phyloP scores from a whole-genome alignment of 2,797 vertebrate species.

The Bovichtus variegatus region DNA sequence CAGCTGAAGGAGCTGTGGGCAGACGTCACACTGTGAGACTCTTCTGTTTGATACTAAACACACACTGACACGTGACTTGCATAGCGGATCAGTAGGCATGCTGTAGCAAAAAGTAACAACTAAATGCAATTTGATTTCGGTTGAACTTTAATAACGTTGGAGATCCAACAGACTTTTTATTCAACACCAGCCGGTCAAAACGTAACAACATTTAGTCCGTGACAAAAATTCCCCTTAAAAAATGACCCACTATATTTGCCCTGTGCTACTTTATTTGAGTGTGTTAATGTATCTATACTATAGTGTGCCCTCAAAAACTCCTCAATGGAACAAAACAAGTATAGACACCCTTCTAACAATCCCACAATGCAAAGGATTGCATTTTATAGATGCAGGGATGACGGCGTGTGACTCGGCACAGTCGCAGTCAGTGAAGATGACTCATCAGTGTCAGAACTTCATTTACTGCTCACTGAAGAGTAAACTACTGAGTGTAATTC shows the following conservation, averaged over 20 bases:
- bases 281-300: too few species aligned
- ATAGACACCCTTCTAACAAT: neutral
- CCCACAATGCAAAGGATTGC: neutral
- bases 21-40: constrained; percentile 91
- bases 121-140: neutral
- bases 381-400: neutral
- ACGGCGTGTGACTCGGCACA: neutral
- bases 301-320: neutral
- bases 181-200: neutral
- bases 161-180: neutral
- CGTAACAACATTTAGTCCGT: neutral
- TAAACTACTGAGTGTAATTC: neutral
- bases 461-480: neutral
- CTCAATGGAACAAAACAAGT: neutral
- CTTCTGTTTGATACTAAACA: neutral
- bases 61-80: neutral
- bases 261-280: too few species aligned
- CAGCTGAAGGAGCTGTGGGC: constrained; percentile 95
- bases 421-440: too few species aligned
- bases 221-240: neutral
- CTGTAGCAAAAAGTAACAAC: neutral
- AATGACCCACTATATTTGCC: too few species aligned
- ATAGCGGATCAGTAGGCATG: neutral
- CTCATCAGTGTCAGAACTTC: neutral
- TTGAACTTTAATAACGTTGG: neutral